Evolutionary conservation across 2,113 vertebrate genomes (phyloP), one percentile per base, ranked within the genome.

Genomic region (Rhinoderma darwinii): DNA sequence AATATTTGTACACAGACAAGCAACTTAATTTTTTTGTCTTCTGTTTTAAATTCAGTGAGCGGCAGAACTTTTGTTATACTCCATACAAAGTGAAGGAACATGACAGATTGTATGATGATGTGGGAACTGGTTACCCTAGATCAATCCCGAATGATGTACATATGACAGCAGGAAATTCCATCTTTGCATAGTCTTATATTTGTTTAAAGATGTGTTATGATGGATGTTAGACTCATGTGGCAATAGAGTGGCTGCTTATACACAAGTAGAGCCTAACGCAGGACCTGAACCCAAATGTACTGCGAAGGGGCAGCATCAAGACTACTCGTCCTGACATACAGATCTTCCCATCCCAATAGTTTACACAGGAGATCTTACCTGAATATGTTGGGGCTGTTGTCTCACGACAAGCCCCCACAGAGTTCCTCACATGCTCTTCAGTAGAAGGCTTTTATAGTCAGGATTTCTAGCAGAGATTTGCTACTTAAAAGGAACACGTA

Each of bases 161-260:
- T 14, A 70, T 2, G 32, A 47, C 2, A 18, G 25, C 4, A 8
- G 41, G 4, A 82, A 22, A 22, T 35, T 20, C 27, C 12, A 35
- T 30, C 20, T 20, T 83, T 83, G 66, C 82, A 83, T 83, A 83
- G 82, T 32, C 70, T 3, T 82, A 14, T 50, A 14, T 50, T 18
- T 56, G 54, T 56, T 4, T 56, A 5, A 25, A n/a, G 7, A 7
- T n/a, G 11, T 61, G 25, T 4, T 18, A n/a, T n/a, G n/a, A n/a
- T n/a, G n/a, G n/a, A n/a, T n/a, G 56, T 2, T 11, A 10, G 56
- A n/a, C 9, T 1, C 56, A n/a, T n/a, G 25, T n/a, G 27, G 63
- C 30, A 17, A 35, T 18, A 15, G 10, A 63, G 4, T 61, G 56
- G 5, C 9, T n/a, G 56, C 22, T 11, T 27, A 9, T 47, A 47